Percentiles rank a stretch among this genome's conserved stretches.
phyloP scores from a whole-genome alignment of 2,888 invertebrate genomes.

The Cataglyphis altisquamis region DNA sequence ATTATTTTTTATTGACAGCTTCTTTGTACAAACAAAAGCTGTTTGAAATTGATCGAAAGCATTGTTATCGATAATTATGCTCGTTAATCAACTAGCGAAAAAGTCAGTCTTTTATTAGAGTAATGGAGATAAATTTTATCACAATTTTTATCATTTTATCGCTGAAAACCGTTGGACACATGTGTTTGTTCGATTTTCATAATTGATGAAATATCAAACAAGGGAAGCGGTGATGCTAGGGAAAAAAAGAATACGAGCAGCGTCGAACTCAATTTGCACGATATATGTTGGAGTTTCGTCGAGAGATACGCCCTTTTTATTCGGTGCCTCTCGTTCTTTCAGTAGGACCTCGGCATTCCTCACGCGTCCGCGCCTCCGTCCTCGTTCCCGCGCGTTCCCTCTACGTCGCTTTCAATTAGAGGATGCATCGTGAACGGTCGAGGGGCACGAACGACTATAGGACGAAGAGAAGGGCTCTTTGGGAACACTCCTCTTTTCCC shows the following conservation, averaged over 20 bases:
- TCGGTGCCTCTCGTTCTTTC: slow-evolving; percentile 16
- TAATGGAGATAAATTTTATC: not conserved
- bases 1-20: not conserved
- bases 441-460: slow-evolving; percentile 27
- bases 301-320: slow-evolving; percentile 47
- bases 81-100: slow-evolving; percentile 2
- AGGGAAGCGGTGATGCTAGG: slow-evolving; percentile 4
- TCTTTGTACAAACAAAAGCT: not conserved
- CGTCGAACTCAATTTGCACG: slow-evolving; percentile 45
- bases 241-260: not conserved
- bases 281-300: slow-evolving; percentile 4
- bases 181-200: slow-evolving; percentile 43
- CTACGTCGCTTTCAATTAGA: slow-evolving; percentile 75
- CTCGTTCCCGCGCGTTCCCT: slow-evolving; percentile 43
- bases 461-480: slow-evolving; percentile 56
- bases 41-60: not conserved
- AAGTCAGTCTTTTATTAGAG: slow-evolving; percentile 1
- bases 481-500: slow-evolving; percentile 70
- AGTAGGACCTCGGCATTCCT: slow-evolving; percentile 34
- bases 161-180: not conserved
- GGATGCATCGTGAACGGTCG: slow-evolving; percentile 66
- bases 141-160: not conserved
- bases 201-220: slow-evolving; percentile 45
- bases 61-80: not conserved
- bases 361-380: slow-evolving; percentile 34